Base-by-base conservation (phyloP, 2,113 vertebrate genomes). In the Callocephalon fimbriatum region DNA sequence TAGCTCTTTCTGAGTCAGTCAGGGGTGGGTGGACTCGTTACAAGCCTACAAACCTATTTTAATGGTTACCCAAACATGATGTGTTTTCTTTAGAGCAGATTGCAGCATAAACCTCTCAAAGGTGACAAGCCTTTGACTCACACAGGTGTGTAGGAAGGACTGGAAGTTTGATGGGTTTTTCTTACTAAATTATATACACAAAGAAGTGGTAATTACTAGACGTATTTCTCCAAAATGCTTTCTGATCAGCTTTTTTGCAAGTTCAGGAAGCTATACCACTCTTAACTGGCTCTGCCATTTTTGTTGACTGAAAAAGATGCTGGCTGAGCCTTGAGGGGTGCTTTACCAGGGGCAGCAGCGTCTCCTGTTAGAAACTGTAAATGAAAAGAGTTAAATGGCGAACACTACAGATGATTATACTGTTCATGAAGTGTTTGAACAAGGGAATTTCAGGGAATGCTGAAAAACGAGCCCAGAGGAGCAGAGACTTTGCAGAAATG, bases 1-100 rank as follows among this genome's bases (percentile, higher is more conserved):
- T 93, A 68, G 63, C 65, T 95, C 79, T 75, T 77, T 76, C 91
- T 97, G 91, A 96, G 91, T 97, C 84, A 94, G 3, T 86, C 26
- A 35, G 27, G 22, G 56, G 94, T 76, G 59, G 77, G 74, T 35
- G 68, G 67, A n/a, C 78, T 61, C 1, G 0, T 95, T 95, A 81
- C 45, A 84, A 86, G 59, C 92, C 82, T 90, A 86, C 67, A 79
- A 67, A 48, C 68, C 67, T 88, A 54, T 93, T 90, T 45, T 66
- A 76, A 71, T 91, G 73, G 80, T 94, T 97, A 95, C 92, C 95
- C 92, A 95, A 96, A 97, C 58, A 95, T 80, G 44, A 93, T 62
- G 62, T 95, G 62, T 96, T 96, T 91, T 95, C 93, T 84, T 80
- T 50, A 72, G 80, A 85, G 79, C 42, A 66, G 75, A 91, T 95